phyloP scores from a whole-genome alignment of 2,797 vertebrate genomes.

The Poeciliopsis turneri region DNA sequence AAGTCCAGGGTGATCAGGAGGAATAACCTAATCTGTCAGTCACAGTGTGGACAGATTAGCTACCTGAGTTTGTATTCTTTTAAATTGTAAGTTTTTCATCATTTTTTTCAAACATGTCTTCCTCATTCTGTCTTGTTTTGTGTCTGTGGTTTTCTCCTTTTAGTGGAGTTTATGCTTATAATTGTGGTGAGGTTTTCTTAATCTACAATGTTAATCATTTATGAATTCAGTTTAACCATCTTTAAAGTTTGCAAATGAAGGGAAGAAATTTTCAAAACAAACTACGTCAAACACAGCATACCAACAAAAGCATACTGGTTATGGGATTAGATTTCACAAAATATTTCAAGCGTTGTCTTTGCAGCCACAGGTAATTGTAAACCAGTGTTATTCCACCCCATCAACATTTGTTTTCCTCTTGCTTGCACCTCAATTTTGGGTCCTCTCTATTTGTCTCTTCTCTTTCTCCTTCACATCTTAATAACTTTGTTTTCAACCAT shows the following conservation, averaged over 20 bases:
- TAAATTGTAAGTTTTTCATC: background rate
- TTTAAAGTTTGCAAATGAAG: background rate
- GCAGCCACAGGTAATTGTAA: constrained; percentile 12
- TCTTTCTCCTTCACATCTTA: background rate
- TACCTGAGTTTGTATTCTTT: background rate
- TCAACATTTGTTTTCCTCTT: background rate
- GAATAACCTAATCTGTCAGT: background rate
- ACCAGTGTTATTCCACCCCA: constrained; percentile 3
- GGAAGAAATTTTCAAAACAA: background rate
- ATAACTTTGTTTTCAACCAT: constrained; percentile 10
- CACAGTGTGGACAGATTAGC: background rate
- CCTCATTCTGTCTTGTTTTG: background rate
- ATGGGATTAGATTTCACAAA: background rate
- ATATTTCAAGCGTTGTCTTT: constrained; percentile 11
- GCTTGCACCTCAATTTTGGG: background rate
- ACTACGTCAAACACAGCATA: background rate
- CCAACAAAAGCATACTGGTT: background rate
- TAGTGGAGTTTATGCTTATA: background rate
- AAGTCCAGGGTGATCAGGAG: background rate
- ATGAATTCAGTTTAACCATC: background rate
- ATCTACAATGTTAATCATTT: background rate
- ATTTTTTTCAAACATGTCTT: background rate
- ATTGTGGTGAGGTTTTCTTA: background rate
- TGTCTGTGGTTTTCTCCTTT: background rate
- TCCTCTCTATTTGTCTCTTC: background rate